phyloP scores from a whole-genome alignment of 2,113 vertebrate species.

The Thamnophis sirtalis region DNA sequence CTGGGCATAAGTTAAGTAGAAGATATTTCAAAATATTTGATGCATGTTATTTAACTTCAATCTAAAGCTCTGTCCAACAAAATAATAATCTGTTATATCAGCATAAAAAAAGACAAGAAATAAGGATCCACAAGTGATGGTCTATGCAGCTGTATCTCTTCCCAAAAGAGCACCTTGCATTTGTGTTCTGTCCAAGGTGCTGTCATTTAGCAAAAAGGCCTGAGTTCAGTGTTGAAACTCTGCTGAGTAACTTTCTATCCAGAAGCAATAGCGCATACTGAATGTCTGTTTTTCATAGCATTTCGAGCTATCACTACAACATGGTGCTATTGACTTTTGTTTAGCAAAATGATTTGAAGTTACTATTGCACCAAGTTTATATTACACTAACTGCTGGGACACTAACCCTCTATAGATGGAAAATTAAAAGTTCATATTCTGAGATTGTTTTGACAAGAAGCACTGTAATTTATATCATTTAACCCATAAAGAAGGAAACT shows the following conservation, averaged over 20 bases:
- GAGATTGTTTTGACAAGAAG: neutral
- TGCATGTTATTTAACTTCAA: neutral
- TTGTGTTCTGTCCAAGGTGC: constrained; percentile 10
- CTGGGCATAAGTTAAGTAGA: neutral
- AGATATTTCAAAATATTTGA: neutral
- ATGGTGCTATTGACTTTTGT: neutral
- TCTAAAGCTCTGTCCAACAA: neutral
- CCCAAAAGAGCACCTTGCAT: neutral
- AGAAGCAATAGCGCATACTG: neutral
- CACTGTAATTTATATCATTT: neutral
- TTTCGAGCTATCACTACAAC: neutral
- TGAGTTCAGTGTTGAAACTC: neutral
- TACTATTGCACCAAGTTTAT: neutral
- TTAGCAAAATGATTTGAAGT: neutral
- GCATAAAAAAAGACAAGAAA: neutral
- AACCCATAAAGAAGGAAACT: neutral
- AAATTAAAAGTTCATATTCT: neutral
- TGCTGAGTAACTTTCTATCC: neutral
- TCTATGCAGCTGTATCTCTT: neutral
- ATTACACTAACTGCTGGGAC: neutral
- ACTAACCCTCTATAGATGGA: neutral
- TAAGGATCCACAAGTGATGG: neutral
- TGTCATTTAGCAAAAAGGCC: neutral
- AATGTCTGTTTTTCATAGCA: neutral
- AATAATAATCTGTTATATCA: neutral